A percentile compares a stretch with the other conserved stretches of the same genome.
phyloP scores from a whole-genome alignment of 2,797 vertebrate genomes.

The Eospalax fontanierii region DNA sequence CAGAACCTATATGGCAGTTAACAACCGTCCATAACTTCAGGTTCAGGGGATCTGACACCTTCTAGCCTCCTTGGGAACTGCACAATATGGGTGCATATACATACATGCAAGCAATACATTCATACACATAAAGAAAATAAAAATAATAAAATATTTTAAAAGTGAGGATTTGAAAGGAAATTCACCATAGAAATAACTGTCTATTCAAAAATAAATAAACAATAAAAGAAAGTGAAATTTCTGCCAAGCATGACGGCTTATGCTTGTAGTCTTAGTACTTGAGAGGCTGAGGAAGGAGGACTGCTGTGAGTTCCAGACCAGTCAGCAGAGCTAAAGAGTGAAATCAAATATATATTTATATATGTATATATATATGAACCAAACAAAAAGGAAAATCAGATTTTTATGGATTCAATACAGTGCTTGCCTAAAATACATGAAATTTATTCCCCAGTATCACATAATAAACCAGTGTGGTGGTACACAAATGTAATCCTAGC shows the following conservation, averaged over 20 bases:
- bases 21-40: too few relatives aligned
- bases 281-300: background rate
- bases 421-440: background rate
- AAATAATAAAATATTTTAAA: background rate
- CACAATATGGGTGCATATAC: too few relatives aligned
- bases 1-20: too few relatives aligned
- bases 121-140: too few relatives aligned
- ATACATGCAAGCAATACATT: too few relatives aligned
- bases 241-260: background rate
- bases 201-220: background rate
- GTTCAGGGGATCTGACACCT: too few relatives aligned
- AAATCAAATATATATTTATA: too few relatives aligned
- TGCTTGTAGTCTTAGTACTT: background rate
- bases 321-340: background rate
- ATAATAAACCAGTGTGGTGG: background rate
- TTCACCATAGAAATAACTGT: background rate
- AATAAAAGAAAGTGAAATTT: background rate
- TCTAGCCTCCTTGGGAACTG: too few relatives aligned
- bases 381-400: background rate
- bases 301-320: background rate
- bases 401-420: background rate
- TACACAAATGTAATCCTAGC: background rate
- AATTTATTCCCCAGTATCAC: background rate
- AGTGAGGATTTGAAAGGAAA: background rate
- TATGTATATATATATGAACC: too few relatives aligned